These are phyloP conservation scores for Choristoneura rosaceana DNA, from an alignment of 2,888 invertebrate species.

Conservation along the genomic window DNA sequence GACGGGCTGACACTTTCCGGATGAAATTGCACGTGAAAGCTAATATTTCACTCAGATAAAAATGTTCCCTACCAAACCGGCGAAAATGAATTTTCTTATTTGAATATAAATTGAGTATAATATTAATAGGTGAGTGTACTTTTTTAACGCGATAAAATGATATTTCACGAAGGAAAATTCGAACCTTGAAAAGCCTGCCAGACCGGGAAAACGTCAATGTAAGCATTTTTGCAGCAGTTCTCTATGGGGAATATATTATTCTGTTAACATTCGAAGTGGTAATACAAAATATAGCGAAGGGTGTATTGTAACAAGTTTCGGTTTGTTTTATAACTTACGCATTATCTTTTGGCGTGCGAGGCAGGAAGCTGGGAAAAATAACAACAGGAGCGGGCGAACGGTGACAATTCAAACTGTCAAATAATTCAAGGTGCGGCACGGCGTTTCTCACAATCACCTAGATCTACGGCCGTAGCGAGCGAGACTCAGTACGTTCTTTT, in stretches of 20 bases:
- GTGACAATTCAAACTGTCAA: constrained; percentile 80
- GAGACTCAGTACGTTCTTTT: constrained; percentile 60
- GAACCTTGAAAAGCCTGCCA: constrained; percentile 47
- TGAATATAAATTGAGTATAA: constrained; percentile 29
- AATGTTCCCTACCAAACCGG: constrained; percentile 61
- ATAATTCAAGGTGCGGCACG: constrained; percentile 78
- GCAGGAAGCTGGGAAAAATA: constrained; percentile 63
- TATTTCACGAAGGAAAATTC: constrained; percentile 48
- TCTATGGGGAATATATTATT: constrained; percentile 60
- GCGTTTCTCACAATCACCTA: constrained; percentile 81
- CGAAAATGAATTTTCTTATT: constrained; percentile 12
- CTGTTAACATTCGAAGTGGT: constrained; percentile 58
- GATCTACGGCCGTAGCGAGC: constrained; percentile 72
- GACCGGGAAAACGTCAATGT: constrained; percentile 42
- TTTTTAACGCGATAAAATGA: constrained; percentile 16
- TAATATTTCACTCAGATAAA: constrained; percentile 66
- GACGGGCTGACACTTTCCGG: constrained; percentile 62
- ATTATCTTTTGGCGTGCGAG: constrained; percentile 58
- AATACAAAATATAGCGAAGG: constrained; percentile 60
- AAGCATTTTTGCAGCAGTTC: constrained; percentile 49
- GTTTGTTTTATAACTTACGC: constrained; percentile 68
- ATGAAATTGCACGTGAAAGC: constrained; percentile 70
- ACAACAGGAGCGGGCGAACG: constrained; percentile 63
- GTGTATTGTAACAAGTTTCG: constrained; percentile 58
- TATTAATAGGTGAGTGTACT: constrained; percentile 25